Conservation (phyloP, 2,113 vertebrate species). For the Macroglossus sobrinus region DNA sequence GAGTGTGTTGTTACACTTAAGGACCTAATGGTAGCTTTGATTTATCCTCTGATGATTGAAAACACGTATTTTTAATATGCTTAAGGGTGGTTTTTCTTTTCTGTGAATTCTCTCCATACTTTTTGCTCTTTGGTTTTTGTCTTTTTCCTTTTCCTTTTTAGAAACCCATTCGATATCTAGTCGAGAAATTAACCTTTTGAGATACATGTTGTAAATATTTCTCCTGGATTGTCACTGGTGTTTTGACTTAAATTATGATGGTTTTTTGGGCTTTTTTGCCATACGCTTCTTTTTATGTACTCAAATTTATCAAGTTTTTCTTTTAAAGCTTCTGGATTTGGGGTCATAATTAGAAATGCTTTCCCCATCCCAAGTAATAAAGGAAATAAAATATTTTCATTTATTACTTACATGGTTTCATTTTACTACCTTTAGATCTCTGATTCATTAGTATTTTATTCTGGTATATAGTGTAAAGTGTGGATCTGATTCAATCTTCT, state of each 20-base stretch:
- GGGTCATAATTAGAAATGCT: neutral
- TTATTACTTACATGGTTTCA: neutral
- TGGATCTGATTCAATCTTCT: neutral
- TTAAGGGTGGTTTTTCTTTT: neutral
- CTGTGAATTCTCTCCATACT: neutral
- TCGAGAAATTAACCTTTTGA: neutral
- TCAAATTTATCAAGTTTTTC: constrained; percentile 1
- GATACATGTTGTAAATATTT: neutral
- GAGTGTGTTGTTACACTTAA: neutral
- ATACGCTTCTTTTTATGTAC: neutral
- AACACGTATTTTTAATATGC: neutral
- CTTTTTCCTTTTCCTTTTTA: neutral
- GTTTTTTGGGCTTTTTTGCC: neutral
- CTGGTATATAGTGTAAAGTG: neutral
- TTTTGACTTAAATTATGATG: neutral
- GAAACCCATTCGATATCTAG: neutral
- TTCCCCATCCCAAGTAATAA: neutral
- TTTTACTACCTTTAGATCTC: neutral
- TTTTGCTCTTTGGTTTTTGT: neutral
- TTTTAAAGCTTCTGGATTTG: neutral
- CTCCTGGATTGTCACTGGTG: neutral
- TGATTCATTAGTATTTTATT: constrained; percentile 20
- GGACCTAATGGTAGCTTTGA: neutral
- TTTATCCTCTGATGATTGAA: neutral
- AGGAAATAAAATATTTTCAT: neutral